Evolutionary conservation across 2,888 invertebrate genomes (phyloP), one percentile per base, ranked within the genome.

Genomic region (Sthenelais limicola): DNA sequence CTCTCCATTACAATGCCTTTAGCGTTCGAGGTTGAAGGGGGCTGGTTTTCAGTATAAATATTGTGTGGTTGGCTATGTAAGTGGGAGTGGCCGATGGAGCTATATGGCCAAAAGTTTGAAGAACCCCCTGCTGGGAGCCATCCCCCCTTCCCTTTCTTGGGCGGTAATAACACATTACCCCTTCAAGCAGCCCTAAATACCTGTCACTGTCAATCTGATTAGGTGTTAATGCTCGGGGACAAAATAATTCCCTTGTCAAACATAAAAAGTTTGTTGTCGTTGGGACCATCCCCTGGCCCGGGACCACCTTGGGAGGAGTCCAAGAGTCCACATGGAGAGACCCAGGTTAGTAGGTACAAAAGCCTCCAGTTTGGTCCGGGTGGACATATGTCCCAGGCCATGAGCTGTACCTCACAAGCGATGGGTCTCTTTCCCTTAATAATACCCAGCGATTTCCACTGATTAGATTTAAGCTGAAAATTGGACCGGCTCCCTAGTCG

Each of bases 171-270:
- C 26, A 28, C 62, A 62, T 62, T 62, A 33, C 32, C 21, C 24
- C 38, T 24, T 38, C 38, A 38, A n/a, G 12, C 24, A 24, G 38
- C 26, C 12, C 62, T 62, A 62, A 62, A 62, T 15, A 48, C 47
- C 67, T 67, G 67, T 67, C 67, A 67, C 47, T 48, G 47, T 67
- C 67, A 48, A 43, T 48, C 47, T 67, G 67, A 67, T 67, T 67
- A 67, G 67, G 67, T 67, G 67, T 67, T 48, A 67, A 67, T 48
- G 18, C 48, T 28, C 18, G n/a, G 47, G 67, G 30, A 9, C 62
- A 15, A 30, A 67, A 67, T 67, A 67, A 67, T 48, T 67, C 67
- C n/a, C 67, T 67, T 67, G 67, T 67, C 67, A 67, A 67, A 67
- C 67, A 67, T 48, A 67, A 67, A 67, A 67, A 43, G 67, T 48